phyloP scores from a whole-genome alignment of 1,140 invertebrate genomes.

The Drosophila suzukii region DNA sequence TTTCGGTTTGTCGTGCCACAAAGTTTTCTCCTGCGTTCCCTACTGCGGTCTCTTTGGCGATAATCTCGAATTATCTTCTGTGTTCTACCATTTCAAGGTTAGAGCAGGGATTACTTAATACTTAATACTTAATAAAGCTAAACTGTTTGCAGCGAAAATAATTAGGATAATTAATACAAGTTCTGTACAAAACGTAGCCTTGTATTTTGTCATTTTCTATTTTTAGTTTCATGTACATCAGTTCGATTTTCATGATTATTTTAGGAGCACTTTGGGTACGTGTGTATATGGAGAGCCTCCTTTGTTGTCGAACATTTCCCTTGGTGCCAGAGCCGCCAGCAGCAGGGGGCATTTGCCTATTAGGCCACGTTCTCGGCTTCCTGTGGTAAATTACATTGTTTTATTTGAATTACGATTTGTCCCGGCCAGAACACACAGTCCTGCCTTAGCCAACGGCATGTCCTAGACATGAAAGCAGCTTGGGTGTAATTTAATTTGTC shows the following conservation, averaged over 20 bases:
- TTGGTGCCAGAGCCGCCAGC: conserved; percentile 2
- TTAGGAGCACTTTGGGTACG: conserved; percentile 15
- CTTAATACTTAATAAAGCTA: conserved; percentile 12
- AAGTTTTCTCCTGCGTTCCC: conserved; percentile 32
- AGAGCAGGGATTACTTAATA: conserved; percentile 5
- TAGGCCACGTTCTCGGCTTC: conserved; percentile 42
- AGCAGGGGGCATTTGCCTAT: conserved; percentile 42
- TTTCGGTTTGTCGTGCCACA: conserved; percentile 34
- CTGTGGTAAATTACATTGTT: conserved; percentile 71
- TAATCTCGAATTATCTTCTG: conserved; percentile 48
- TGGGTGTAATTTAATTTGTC: conserved; percentile 78
- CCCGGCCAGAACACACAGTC: conserved; percentile 18
- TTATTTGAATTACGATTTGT: conserved; percentile 79
- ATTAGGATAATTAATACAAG: conserved; percentile 27
- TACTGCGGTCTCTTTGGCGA: conserved; percentile 42
- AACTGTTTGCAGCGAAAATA: conserved; percentile 22
- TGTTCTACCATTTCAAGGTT: conserved; percentile 14
- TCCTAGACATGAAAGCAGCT: conserved; percentile 71
- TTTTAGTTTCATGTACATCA: conserved; percentile 7
- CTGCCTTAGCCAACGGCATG: conserved; percentile 20
- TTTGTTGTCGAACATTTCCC: conserved; percentile 44
- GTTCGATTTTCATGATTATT: conserved; percentile 29
- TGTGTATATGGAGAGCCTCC: conserved; percentile 26
- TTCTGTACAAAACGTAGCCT: not conserved
- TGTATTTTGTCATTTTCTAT: not conserved